Base-by-base conservation (phyloP, 2,888 invertebrate genomes). In the Sesia bembeciformis region DNA sequence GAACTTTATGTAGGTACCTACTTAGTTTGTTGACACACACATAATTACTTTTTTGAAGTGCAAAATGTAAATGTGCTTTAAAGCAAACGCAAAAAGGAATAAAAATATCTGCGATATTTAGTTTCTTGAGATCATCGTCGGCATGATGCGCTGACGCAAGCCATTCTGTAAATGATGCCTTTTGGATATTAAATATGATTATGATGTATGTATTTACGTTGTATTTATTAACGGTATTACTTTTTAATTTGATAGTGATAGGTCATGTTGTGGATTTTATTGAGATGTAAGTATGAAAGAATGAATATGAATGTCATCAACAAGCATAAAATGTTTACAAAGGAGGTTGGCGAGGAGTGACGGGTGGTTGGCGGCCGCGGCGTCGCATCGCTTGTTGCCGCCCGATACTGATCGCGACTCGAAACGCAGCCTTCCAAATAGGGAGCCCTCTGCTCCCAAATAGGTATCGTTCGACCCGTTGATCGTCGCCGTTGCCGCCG, bases 341-440 rank as follows among this genome's bases (percentile, higher is more conserved):
- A 78, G 67, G 71, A 70, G 68, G 72, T 64, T 63, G 65, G 54
- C 56, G 49, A 64, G 62, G 69, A 75, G 70, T 81, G 85, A 86
- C 71, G 74, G 76, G 62, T 64, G 58, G 73, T 59, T 78, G 84
- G 77, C 74, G 72, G 68, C 62, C 62, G 53, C 58, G 63, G 74
- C 74, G 70, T 67, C 75, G 70, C 67, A 53, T 40, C 43, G 43
- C 6, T 40, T 66, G 57, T 67, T 70, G 70, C 69, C 65, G 67
- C 57, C 68, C 71, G 84, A 85, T 86, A 83, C 77, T 70, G 81
- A 86, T 84, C 83, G 72, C 74, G 72, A 77, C 83, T 82, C 78
- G 86, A 78, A 76, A 69, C 74, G 73, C 87, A 89, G 88, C 79
- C 76, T 89, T 86, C 89, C 89, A 81, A 88, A 89, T 89, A 87